Evolutionary conservation across 2,888 invertebrate species (phyloP).

Genomic region (Drosophila subsilvestris): DNA sequence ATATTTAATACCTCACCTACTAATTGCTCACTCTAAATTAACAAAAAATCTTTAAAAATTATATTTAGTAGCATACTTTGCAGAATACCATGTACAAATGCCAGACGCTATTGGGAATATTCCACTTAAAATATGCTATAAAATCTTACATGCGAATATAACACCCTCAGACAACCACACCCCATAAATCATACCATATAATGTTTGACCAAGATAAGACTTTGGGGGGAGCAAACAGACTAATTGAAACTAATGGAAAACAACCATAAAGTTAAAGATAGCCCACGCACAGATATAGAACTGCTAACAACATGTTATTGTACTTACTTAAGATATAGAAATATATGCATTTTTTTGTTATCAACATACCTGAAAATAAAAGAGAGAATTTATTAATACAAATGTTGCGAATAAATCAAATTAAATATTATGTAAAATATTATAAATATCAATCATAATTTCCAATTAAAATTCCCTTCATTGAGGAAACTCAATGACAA

Average conservation of each 20-base stretch:
- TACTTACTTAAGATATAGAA: slow-evolving; percentile 21
- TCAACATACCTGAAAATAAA: slow-evolving; percentile 67
- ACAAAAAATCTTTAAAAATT: neutral
- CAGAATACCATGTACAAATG: neutral
- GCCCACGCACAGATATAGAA: slow-evolving; percentile 1
- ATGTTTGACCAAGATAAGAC: neutral
- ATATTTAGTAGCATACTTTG: slow-evolving; percentile 39
- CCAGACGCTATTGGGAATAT: neutral
- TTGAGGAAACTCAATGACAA: slow-evolving; percentile 43
- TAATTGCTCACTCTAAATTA: too few relatives aligned
- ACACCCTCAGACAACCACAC: neutral
- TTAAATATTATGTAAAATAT: slow-evolving; percentile 18
- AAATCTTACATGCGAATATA: neutral
- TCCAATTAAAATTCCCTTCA: slow-evolving; percentile 30
- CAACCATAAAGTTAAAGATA: neutral
- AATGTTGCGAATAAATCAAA: slow-evolving; percentile 12
- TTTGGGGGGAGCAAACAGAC: neutral
- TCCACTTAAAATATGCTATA: slow-evolving; percentile 9
- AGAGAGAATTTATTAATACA: slow-evolving; percentile 22
- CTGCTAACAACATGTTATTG: neutral
- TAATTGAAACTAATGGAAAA: slow-evolving; percentile 3
- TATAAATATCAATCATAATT: slow-evolving; percentile 17
- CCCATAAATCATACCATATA: slow-evolving; percentile 1
- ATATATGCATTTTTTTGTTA: neutral
- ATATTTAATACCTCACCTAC: too few relatives aligned